A percentile compares a stretch with the other conserved stretches of the same genome.
Evolutionary conservation across 2,797 vertebrate species (phyloP).

Genomic region (Syndactyla subalaris): DNA sequence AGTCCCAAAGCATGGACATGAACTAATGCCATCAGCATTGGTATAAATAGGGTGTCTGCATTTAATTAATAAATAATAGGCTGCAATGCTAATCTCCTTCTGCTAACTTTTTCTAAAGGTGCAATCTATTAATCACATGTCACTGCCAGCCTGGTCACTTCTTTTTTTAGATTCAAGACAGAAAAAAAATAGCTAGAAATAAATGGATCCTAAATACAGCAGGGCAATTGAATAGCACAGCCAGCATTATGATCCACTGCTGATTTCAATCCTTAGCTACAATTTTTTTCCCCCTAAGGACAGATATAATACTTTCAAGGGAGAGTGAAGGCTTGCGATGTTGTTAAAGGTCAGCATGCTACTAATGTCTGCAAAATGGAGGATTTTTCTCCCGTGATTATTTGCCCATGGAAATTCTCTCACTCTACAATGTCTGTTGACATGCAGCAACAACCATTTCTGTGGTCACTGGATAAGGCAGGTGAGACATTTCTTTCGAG

Average conservation of each 20-base stretch:
- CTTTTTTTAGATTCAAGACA: conserved; percentile 56
- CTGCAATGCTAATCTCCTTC: conserved; percentile 60
- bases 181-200: conserved; percentile 40
- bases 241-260: conserved; percentile 44
- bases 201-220: conserved; percentile 53
- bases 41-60: conserved; percentile 62
- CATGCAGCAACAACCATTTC: neutral
- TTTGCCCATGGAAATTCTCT: conserved; percentile 9
- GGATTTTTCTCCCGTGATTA: neutral
- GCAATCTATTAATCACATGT: conserved; percentile 65
- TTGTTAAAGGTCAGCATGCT: conserved; percentile 56
- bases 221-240: conserved; percentile 28
- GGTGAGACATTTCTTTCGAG: neutral
- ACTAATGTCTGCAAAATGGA: conserved; percentile 31
- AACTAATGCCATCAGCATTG: conserved; percentile 58
- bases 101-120: conserved; percentile 66
- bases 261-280: conserved; percentile 35
- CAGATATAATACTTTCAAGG: neutral
- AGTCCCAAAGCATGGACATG: conserved; percentile 24
- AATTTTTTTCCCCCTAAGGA: conserved; percentile 33
- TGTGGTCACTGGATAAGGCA: neutral
- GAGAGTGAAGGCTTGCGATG: neutral
- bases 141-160: conserved; percentile 55
- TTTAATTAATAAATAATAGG: conserved; percentile 73
- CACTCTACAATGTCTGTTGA: neutral